phyloP scores from a whole-genome alignment of 1,140 invertebrate genomes.

The Yoshiicerus persimilis region DNA sequence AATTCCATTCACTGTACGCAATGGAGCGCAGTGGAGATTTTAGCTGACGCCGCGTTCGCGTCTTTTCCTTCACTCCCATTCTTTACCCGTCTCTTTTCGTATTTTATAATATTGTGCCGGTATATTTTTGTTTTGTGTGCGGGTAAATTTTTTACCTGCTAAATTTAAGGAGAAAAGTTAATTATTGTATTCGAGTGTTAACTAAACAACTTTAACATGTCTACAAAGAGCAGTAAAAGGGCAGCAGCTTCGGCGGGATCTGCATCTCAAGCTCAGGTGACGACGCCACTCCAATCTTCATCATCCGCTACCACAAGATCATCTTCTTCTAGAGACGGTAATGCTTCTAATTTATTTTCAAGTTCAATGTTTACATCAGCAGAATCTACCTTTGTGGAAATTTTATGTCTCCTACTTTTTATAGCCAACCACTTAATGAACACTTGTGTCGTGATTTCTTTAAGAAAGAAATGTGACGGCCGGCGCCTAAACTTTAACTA shows the following conservation, averaged over 20 bases:
- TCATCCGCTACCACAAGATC: neutral
- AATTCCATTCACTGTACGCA: neutral
- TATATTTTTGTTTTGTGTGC: neutral
- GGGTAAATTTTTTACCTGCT: neutral
- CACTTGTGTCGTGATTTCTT: too few relatives aligned
- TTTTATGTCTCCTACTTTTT: too few relatives aligned
- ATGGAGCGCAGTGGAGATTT: constrained; percentile 2
- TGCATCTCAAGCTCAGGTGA: neutral
- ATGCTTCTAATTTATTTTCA: too few relatives aligned
- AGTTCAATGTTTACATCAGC: too few relatives aligned
- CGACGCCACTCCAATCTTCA: neutral
- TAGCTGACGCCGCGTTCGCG: neutral
- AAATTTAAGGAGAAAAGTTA: neutral
- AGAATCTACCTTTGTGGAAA: too few relatives aligned
- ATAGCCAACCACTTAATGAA: too few relatives aligned
- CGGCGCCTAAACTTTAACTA: too few relatives aligned
- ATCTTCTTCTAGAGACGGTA: neutral
- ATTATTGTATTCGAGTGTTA: neutral
- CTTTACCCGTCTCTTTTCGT: neutral
- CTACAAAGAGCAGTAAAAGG: neutral
- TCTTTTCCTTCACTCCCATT: neutral
- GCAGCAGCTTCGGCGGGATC: neutral
- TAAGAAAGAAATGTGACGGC: too few relatives aligned
- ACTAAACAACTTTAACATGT: neutral
- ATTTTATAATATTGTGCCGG: neutral